Evolutionary conservation across 2,888 invertebrate genomes (phyloP), one percentile per base, ranked within the genome.

Genomic region (Drosophila pegasa): DNA sequence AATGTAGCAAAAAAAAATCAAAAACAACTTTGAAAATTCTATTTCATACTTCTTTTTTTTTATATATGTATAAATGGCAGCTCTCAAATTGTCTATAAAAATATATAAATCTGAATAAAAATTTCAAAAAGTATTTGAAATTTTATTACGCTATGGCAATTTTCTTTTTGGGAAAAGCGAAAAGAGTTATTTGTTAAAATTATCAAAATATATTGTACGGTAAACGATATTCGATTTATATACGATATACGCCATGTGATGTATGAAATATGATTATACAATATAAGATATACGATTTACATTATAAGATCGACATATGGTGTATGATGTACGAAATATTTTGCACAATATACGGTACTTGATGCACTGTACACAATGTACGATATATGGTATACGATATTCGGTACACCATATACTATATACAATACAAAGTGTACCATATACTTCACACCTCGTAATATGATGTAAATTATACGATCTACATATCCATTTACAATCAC

Each of bases 61-160:
- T 27, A 25, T 43, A 25, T 27, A 27, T 45, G 45, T 45, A 12
- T 45, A 1, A 45, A 45, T 27, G 16, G 16, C 27, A 45, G 6
- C 3, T n/a, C 27, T 45, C 45, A 18, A 45, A 45, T 29, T 27
- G 45, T 45, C 45, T 29, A 18, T 45, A 29, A 45, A 27, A 45
- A 27, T 2, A 29, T 29, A 16, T 45, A 45, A 45, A 27, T 45
- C 16, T 27, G 8, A 16, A 3, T 27, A 16, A 16, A n/a, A 27
- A 45, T 27, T 1, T 12, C 1, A 6, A 6, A 27, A 6, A 40
- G 14, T 40, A 4, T 10, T 4, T 16, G 9, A 37, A 16, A 18
- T 37, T 9, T 3, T 9, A 16, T 2, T 6, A 6, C 10, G 2
- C 4, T 5, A 10, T 3, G 10, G 33, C 4, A 33, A 33, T 5